A percentile compares a stretch with the other conserved stretches of the same genome.
Conservation (phyloP, 2,797 vertebrate species). For the Podarcis lilfordi region DNA sequence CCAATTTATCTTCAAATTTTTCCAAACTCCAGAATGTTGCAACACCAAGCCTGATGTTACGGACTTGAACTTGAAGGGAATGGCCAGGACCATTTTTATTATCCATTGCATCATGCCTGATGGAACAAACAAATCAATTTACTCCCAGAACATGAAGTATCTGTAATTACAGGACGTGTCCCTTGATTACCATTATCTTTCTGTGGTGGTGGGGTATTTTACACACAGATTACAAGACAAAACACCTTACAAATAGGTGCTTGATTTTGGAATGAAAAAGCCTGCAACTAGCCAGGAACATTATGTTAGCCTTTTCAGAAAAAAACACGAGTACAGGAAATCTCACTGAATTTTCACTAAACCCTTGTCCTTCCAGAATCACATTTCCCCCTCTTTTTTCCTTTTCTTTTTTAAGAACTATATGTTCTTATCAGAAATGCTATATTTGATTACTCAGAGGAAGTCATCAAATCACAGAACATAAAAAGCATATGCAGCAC, state of each 20-base stretch:
- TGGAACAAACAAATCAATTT: not conserved
- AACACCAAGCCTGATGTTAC: conserved; percentile 89
- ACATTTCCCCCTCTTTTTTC: not conserved
- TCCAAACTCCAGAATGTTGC: conserved; percentile 92
- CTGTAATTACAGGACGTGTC: not conserved
- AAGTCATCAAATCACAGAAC: not conserved
- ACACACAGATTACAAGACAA: not conserved
- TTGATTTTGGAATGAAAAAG: not conserved
- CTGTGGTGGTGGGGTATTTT: not conserved
- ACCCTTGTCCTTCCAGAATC: not conserved
- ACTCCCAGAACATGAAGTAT: not conserved
- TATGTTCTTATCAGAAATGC: not conserved
- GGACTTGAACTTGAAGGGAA: conserved; percentile 85
- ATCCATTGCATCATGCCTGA: conserved; percentile 83
- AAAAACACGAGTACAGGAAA: not conserved
- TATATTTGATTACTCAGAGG: not conserved
- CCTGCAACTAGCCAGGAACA: not conserved
- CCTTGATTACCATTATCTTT: not conserved
- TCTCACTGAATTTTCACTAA: not conserved
- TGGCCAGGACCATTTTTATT: conserved; percentile 61
- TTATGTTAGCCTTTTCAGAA: not conserved
- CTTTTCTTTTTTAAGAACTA: not conserved
- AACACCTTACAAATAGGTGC: not conserved
- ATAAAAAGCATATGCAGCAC: not conserved
- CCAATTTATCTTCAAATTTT: conserved; percentile 94